phyloP scores from a whole-genome alignment of 2,113 vertebrate species.

The Nyctereutes procyonoides region DNA sequence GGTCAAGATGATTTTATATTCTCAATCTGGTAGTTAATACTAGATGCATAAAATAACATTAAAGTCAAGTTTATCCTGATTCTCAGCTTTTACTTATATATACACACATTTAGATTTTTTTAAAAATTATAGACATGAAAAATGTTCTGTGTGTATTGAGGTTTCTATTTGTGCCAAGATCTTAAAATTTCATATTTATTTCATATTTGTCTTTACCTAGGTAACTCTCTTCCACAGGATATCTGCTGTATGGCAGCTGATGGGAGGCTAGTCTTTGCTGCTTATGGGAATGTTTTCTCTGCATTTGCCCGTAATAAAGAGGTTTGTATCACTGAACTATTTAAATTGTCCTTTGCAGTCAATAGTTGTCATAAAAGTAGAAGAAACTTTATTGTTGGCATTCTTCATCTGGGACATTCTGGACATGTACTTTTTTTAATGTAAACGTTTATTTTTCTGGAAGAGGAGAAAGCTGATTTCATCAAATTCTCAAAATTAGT shows the following conservation, averaged over 20 bases:
- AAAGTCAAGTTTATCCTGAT: constrained; percentile 27
- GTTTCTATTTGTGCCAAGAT: neutral
- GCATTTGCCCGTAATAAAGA: constrained; percentile 95
- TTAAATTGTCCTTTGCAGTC: neutral
- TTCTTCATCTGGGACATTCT: neutral
- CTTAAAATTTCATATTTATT: constrained; percentile 51
- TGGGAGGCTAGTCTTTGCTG: constrained; percentile 94
- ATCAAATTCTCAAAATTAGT: neutral
- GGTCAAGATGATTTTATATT: neutral
- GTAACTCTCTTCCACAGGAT: constrained; percentile 94
- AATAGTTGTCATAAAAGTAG: neutral
- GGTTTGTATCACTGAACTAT: constrained; percentile 80
- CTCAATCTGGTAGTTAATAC: neutral
- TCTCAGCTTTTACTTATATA: constrained; percentile 20
- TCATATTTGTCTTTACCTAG: constrained; percentile 83
- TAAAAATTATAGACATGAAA: neutral
- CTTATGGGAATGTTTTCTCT: constrained; percentile 88
- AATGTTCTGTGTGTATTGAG: neutral
- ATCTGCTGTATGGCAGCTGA: constrained; percentile 95
- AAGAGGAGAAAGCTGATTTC: constrained; percentile 28
- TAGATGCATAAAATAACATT: neutral
- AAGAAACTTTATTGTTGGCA: neutral
- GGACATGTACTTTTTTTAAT: neutral
- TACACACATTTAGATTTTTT: neutral
- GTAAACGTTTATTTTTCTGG: constrained; percentile 24